Conservation (phyloP, 2,113 vertebrate genomes). For the Crocuta crocuta region DNA sequence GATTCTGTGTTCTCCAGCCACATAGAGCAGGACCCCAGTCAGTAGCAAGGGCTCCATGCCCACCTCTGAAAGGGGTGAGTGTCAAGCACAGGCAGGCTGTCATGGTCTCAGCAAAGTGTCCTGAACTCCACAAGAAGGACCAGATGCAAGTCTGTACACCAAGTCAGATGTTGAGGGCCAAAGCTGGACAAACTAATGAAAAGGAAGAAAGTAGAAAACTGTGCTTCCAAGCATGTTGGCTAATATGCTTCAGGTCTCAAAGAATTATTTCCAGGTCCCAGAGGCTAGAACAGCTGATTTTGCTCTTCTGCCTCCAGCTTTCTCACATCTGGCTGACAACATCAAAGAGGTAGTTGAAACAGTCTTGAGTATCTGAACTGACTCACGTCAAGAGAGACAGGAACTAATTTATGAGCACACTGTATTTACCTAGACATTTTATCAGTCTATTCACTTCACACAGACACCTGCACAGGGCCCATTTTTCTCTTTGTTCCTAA, state of each 20-base stretch:
- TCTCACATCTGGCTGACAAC: background rate
- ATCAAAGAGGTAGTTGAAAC: background rate
- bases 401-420: background rate
- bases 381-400: background rate
- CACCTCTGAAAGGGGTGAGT: background rate
- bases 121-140: background rate
- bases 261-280: background rate
- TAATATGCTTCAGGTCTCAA: background rate
- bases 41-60: background rate
- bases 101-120: background rate
- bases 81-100: background rate
- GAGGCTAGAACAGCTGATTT: background rate
- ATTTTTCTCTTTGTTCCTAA: background rate
- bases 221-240: background rate
- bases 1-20: background rate
- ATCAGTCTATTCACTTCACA: background rate
- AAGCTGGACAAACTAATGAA: background rate
- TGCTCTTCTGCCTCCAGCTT: background rate
- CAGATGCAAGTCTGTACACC: background rate
- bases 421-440: background rate
- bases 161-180: background rate
- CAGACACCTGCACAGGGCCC: background rate
- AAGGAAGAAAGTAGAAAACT: background rate
- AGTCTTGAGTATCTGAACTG: background rate
- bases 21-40: background rate